Conservation (phyloP, 2,888 invertebrate genomes). For the Taphrorychus bicolor region DNA sequence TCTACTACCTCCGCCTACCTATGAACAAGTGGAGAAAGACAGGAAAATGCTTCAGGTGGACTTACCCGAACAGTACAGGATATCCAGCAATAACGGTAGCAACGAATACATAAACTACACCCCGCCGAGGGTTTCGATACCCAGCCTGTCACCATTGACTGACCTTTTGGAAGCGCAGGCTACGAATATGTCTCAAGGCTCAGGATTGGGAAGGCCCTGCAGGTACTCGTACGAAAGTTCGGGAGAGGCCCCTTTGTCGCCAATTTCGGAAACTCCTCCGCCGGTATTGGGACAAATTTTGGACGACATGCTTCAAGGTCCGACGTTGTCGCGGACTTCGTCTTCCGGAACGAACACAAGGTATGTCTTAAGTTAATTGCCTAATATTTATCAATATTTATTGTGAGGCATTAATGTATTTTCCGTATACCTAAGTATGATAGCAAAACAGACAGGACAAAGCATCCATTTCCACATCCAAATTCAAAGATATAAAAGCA, state of each 20-base stretch:
- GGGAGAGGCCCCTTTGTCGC: conserved; percentile 74
- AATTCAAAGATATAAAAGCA: no score
- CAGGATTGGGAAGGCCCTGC: conserved; percentile 65
- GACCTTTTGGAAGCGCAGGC: conserved; percentile 52
- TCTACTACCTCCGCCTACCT: conserved; percentile 68
- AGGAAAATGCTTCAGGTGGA: conserved; percentile 58
- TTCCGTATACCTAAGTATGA: no score
- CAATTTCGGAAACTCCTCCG: conserved; percentile 86
- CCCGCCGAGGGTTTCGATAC: conserved; percentile 51
- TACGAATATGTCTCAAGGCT: conserved; percentile 66
- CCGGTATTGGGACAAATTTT: conserved; percentile 59
- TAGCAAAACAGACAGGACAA: no score
- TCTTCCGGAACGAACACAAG: conserved; percentile 78
- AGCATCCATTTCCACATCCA: no score
- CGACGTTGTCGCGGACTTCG: conserved; percentile 57
- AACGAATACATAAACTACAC: conserved; percentile 48
- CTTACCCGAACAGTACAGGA: conserved; percentile 52
- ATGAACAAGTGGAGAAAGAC: conserved; percentile 74
- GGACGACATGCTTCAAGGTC: conserved; percentile 54
- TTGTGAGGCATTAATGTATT: no score
- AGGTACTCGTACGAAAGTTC: conserved; percentile 59
- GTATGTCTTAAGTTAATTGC: conserved; percentile 93
- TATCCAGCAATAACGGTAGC: conserved; percentile 37
- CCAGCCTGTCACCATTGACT: conserved; percentile 53
- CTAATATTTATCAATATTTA: no score